Conservation (phyloP, 2,797 vertebrate genomes). For the Sternarchorhynchus goeldii region DNA sequence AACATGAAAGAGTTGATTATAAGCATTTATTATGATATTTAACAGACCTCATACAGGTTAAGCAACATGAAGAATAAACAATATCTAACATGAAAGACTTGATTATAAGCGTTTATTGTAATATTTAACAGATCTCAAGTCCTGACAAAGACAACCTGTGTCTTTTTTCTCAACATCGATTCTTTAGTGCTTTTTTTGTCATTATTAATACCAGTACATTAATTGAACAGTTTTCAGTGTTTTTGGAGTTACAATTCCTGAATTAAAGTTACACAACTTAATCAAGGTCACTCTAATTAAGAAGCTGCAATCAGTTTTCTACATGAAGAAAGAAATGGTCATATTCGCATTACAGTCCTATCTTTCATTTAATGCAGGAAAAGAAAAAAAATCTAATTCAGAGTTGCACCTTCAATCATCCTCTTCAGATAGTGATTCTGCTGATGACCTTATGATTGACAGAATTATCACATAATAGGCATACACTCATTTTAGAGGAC, state of each 20-base stretch:
- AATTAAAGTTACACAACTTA: constrained; percentile 32
- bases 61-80: constrained; percentile 14
- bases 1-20: background rate
- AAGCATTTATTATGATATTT: constrained; percentile 1
- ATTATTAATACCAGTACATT: background rate
- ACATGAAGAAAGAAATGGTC: constrained; percentile 37
- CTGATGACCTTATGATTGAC: constrained; percentile 62
- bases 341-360: constrained; percentile 48
- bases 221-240: constrained; percentile 1
- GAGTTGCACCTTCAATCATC: constrained; percentile 60
- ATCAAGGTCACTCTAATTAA: constrained; percentile 51
- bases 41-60: constrained; percentile 17
- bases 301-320: constrained; percentile 42
- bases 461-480: constrained; percentile 56
- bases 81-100: constrained; percentile 6
- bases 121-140: constrained; percentile 23
- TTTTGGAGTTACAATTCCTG: constrained; percentile 6
- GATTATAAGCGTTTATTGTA: background rate
- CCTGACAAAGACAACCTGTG: constrained; percentile 4
- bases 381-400: constrained; percentile 54
- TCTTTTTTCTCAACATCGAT: background rate
- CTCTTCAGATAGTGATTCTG: constrained; percentile 55
- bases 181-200: background rate
- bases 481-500: constrained; percentile 52
- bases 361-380: constrained; percentile 52